Evolutionary conservation across 2,113 vertebrate genomes (phyloP), one percentile per base, ranked within the genome.

Genomic region (Egretta garzetta): DNA sequence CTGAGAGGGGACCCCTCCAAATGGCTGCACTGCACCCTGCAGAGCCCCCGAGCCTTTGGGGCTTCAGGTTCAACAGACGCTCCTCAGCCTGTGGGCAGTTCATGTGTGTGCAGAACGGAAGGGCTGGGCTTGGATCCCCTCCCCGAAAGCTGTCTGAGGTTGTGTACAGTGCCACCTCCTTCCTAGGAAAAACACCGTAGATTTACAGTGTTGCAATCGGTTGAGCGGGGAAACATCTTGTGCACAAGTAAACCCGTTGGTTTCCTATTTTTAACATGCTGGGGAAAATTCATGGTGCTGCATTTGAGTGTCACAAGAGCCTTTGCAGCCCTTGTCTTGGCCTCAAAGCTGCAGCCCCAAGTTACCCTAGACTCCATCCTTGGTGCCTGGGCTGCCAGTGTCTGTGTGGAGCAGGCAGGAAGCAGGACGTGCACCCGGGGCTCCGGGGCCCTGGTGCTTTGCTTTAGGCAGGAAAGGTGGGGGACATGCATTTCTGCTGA

Each of bases 341-440:
- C 39, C 63, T 70, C 22, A 4, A 3, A 82, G 58, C 58, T 88
- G 53, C 49, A 76, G 81, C 47, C 35, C 32, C 11, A 12, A 4
- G 53, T 97, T 66, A 24, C 43, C 55, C 14, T 23, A 8, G 68
- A 17, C 39, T 63, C 28, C 27, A 22, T 68, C 24, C 43, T 72
- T 68, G 0, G 0, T 87, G 39, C 47, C 33, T 5, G 33, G 30
- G 45, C 41, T 77, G 20, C 49, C 50, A 5, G 66, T 6, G 4
- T 60, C 0, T 0, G 3, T 14, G 52, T 43, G 58, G 83, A 43
- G 58, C 80, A 74, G 79, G 39, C 64, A 64, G 86, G 74, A 74
- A 56, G 68, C 0, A 0, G 86, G 66, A 23, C 0, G 1, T 0
- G 0, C 0, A 0, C 30, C 45, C 5, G 37, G 80, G 55, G 84